These are phyloP conservation scores for Ceratina calcarata DNA, from an alignment of 1,140 invertebrate genomes.

Conservation along the genomic window DNA sequence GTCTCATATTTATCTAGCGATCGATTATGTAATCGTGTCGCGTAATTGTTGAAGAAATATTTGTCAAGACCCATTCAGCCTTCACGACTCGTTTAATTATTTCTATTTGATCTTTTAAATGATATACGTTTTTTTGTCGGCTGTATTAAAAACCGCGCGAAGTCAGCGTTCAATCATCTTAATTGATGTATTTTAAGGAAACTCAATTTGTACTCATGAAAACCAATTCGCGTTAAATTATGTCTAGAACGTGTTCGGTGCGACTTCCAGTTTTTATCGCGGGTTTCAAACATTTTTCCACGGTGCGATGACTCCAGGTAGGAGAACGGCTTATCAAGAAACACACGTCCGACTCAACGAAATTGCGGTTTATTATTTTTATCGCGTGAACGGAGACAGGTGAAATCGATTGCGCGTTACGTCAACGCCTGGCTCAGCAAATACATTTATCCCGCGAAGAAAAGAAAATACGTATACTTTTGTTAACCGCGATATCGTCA, in stretches of 20 bases:
- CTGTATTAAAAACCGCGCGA: no score
- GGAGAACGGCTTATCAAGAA: not conserved
- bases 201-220: no score
- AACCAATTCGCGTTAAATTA: no score
- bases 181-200: no score
- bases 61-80: not conserved
- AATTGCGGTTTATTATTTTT: conserved; percentile 42
- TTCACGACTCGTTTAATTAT: not conserved
- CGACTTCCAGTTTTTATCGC: not conserved
- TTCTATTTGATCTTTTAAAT: not conserved
- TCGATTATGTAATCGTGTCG: not conserved
- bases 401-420: conserved; percentile 38
- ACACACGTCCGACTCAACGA: not conserved
- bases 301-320: not conserved
- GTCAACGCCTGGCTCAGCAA: conserved; percentile 2
- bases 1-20: not conserved
- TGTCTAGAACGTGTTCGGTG: no score
- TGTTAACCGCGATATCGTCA: not conserved
- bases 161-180: no score
- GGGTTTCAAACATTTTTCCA: not conserved
- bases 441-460: conserved; percentile 2
- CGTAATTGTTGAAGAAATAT: not conserved
- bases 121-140: no score
- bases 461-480: not conserved
- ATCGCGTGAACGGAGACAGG: conserved; percentile 32